phyloP scores from a whole-genome alignment of 2,113 vertebrate genomes.

The Sminthopsis crassicaudata region DNA sequence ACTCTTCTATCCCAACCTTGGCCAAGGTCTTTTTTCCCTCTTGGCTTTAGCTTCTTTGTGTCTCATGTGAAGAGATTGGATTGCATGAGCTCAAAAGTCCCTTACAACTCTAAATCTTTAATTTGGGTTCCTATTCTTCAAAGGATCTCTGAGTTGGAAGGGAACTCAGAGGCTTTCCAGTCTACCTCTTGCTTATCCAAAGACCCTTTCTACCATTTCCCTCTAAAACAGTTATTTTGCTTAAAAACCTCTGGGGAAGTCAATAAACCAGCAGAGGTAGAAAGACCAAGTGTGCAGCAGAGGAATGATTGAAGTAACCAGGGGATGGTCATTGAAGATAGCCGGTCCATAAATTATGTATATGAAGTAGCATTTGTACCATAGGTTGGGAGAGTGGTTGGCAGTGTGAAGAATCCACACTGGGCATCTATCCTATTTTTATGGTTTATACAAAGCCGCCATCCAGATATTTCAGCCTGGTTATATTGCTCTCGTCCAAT shows the following conservation, averaged over 20 bases:
- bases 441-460: background rate
- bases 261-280: background rate
- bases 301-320: background rate
- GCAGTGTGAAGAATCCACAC: too few relatives aligned
- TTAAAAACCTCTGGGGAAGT: background rate
- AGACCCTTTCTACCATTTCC: background rate
- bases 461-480: background rate
- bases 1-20: background rate
- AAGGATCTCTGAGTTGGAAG: background rate
- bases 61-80: background rate
- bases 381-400: too few relatives aligned
- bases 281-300: background rate
- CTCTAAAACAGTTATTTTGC: background rate
- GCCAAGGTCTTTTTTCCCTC: background rate
- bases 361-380: too few relatives aligned
- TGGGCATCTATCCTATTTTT: too few relatives aligned
- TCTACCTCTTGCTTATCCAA: background rate
- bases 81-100: background rate
- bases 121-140: background rate
- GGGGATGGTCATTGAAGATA: background rate
- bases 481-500: background rate
- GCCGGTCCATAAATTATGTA: too few relatives aligned
- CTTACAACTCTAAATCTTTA: background rate
- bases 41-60: background rate
- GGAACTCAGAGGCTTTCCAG: background rate